Evolutionary conservation across 2,888 invertebrate species (phyloP), one percentile per base, ranked within the genome.

Genomic region (Cosmia pyralina): DNA sequence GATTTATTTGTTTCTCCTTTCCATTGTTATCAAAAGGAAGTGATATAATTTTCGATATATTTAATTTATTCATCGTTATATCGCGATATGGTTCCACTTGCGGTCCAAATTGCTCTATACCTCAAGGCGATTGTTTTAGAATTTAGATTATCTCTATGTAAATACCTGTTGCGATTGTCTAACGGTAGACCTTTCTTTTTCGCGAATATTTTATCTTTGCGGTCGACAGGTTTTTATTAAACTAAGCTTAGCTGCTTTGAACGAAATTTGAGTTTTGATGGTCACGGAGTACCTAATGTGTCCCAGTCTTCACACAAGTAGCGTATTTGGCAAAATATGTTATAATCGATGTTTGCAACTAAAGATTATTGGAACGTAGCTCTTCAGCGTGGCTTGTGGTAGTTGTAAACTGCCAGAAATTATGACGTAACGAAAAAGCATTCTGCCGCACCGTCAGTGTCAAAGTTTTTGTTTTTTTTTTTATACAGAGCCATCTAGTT

Each of bases 51-150:
- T 50, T 60, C 59, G 81, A 77, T 81, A 72, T 59, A 58, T 55
- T 72, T 68, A 62, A 79, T 81, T 79, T 81, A 79, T 72, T 71
- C 65, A 67, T 77, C 64, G 76, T 67, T 76, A 65, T 38, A 81
- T 69, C 68, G 53, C 81, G 77, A 81, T 81, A 77, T 69, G 22
- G 68, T 58, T 58, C 64, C 34, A 77, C 38, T 77, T n/a, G 52
- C 53, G 52, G 44, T 55, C 63, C 58, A 72, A 75, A 81, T 77
- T 77, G 81, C 50, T 81, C 72, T 66, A 81, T 66, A 80, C 62
- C 80, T 77, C 62, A 38, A 69, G 80, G 80, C 80, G 67, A 69
- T 80, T 63, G 59, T 68, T 81, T 57, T 53, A 72, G 81, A 81
- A 65, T 81, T 57, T 53, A 72, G 81, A 81, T 81, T 77, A 81